phyloP scores from a whole-genome alignment of 1,140 invertebrate genomes.

The Magallana gigas region DNA sequence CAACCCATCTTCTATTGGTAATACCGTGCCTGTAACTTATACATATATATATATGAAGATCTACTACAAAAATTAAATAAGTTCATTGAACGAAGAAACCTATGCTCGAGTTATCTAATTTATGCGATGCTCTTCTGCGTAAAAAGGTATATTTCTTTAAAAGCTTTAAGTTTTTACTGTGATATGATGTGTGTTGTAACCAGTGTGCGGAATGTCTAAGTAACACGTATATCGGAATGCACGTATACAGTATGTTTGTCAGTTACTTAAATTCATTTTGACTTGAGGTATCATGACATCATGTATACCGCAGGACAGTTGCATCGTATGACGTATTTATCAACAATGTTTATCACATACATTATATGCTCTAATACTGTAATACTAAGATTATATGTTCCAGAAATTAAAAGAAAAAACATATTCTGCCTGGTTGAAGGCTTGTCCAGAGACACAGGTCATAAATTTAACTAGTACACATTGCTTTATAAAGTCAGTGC shows the following conservation, averaged over 20 bases:
- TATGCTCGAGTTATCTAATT: background rate
- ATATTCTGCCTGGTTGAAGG: too few species aligned
- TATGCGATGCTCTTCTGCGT: background rate
- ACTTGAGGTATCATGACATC: background rate
- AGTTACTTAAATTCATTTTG: conserved; percentile 8
- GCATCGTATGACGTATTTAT: background rate
- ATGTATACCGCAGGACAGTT: background rate
- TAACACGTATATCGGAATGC: background rate
- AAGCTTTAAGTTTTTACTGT: background rate
- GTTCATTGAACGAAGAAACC: background rate
- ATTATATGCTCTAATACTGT: background rate
- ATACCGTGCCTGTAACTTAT: background rate
- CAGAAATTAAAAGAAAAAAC: too few species aligned
- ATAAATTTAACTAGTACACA: background rate
- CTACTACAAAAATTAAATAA: background rate
- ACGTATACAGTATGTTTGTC: background rate
- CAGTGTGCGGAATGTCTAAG: background rate
- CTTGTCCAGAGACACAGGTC: too few species aligned
- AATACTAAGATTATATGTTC: background rate
- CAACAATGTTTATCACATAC: background rate
- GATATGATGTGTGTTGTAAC: background rate
- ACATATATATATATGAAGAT: background rate
- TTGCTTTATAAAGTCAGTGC: background rate
- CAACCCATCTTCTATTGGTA: background rate
- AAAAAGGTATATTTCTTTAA: conserved; percentile 10